A percentile compares a stretch with the other conserved stretches of the same genome.
Evolutionary conservation across 2,797 vertebrate genomes (phyloP).

Genomic region (Poecilia picta): DNA sequence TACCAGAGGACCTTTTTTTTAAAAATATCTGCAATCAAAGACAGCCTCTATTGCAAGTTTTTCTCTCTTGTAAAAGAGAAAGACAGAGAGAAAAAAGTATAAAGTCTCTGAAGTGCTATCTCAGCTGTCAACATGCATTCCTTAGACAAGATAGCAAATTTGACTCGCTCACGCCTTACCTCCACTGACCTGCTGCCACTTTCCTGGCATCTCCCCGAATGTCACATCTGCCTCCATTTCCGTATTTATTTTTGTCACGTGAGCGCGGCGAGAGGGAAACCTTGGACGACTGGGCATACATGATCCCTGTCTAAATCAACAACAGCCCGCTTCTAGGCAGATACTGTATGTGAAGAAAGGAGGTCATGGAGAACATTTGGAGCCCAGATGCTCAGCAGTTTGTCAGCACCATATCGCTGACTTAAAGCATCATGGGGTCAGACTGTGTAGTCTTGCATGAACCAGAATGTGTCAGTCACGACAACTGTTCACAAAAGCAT

Average conservation of each 20-base stretch:
- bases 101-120: constrained; percentile 62
- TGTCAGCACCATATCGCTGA: constrained; percentile 72
- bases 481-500: constrained; percentile 68
- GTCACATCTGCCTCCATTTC: constrained; percentile 74
- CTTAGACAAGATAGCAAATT: constrained; percentile 66
- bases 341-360: constrained; percentile 64
- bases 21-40: constrained; percentile 80
- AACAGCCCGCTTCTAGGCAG: constrained; percentile 71
- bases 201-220: constrained; percentile 48
- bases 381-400: constrained; percentile 81
- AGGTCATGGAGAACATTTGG: constrained; percentile 81
- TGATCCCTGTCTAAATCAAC: constrained; percentile 74
- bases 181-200: constrained; percentile 64
- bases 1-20: constrained; percentile 76
- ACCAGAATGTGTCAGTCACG: constrained; percentile 66
- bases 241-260: constrained; percentile 84
- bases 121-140: constrained; percentile 63
- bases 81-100: constrained; percentile 14
- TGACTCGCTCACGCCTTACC: constrained; percentile 49
- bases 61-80: constrained; percentile 73
- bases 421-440: constrained; percentile 66
- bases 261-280: constrained; percentile 56
- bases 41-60: constrained; percentile 75
- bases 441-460: constrained; percentile 64
- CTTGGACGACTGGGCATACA: constrained; percentile 61